Base-by-base conservation (phyloP, 2,797 vertebrate genomes). In the Antrozous pallidus region DNA sequence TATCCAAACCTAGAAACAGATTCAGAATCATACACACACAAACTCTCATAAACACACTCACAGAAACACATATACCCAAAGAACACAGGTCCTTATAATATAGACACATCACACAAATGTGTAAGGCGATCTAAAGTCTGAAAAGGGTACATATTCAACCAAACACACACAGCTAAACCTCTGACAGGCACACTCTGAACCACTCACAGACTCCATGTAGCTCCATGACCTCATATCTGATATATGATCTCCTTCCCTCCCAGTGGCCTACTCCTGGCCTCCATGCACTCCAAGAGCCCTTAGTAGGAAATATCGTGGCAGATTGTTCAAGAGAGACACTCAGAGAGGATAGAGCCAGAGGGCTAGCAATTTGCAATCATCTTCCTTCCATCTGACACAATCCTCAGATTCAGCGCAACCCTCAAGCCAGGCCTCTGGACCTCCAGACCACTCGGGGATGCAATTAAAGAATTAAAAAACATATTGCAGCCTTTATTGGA, bases 161-260 rank as follows among this genome's bases (percentile, higher is more conserved):
- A 58, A 33, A 36, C 77, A 22, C 20, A 40, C 89, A 45, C 61
- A 65, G 11, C 38, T 24, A 7, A 45, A 6, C 33, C 38, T 61
- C 36, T 31, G 42, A 5, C n/a, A 33, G 79, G 3, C 16, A 7
- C 74, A 2, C 5, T 10, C 49, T 40, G 36, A 45, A 28, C 1
- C 28, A 20, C 61, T 51, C 11, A 1, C 17, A 49, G 28, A 7
- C 33, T 24, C n/a, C 0, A 3, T 0, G 1, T 5, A 3, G 70
- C 69, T 14, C 33, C 6, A 1, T 18, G 1, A 31, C 51, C 22
- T 6, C 51, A 20, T 2, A 1, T 7, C 92, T 56, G 63, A 31
- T 8, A 47, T 22, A 9, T 33, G 56, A 18, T 36, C 5, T 70
- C 61, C 8, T 6, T 31, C 42, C 36, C 8, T 38, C 42, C 26